phyloP scores from a whole-genome alignment of 2,888 invertebrate genomes.

The Peribatodes rhomboidaria region DNA sequence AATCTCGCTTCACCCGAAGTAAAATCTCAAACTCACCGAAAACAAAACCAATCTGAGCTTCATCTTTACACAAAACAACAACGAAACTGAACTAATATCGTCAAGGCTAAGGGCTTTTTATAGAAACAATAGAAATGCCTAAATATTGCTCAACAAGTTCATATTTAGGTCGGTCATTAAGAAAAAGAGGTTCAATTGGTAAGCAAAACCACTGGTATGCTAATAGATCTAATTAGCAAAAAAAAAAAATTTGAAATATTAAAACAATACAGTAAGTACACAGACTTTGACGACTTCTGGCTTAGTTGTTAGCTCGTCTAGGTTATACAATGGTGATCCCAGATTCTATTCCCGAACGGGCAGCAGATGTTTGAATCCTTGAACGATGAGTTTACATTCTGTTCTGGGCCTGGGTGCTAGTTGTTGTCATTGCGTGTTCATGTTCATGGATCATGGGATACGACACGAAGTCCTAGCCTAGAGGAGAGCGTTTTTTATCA shows the following conservation, averaged over 20 bases:
- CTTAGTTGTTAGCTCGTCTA: too few species aligned
- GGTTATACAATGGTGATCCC: too few species aligned
- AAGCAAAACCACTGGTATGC: conserved; percentile 15
- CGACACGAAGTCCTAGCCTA: too few species aligned
- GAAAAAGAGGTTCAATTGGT: neutral
- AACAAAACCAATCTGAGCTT: conserved; percentile 56
- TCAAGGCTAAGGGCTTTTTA: conserved; percentile 37
- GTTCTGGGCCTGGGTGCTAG: too few species aligned
- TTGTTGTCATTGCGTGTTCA: too few species aligned
- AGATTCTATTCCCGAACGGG: too few species aligned
- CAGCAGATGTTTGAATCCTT: too few species aligned
- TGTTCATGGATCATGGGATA: too few species aligned
- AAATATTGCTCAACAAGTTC: conserved; percentile 23
- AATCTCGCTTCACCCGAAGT: neutral
- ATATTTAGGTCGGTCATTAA: conserved; percentile 2
- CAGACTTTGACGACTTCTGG: too few species aligned
- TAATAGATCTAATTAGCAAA: conserved; percentile 3
- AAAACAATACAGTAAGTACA: too few species aligned
- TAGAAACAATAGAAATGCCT: conserved; percentile 25
- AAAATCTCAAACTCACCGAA: conserved; percentile 57
- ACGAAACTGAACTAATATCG: conserved; percentile 34
- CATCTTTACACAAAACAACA: conserved; percentile 52
- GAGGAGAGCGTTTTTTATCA: too few species aligned
- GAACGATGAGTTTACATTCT: too few species aligned
- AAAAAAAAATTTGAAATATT: neutral